Conservation (phyloP, 2,888 invertebrate species). For the Epistrophe eligans region DNA sequence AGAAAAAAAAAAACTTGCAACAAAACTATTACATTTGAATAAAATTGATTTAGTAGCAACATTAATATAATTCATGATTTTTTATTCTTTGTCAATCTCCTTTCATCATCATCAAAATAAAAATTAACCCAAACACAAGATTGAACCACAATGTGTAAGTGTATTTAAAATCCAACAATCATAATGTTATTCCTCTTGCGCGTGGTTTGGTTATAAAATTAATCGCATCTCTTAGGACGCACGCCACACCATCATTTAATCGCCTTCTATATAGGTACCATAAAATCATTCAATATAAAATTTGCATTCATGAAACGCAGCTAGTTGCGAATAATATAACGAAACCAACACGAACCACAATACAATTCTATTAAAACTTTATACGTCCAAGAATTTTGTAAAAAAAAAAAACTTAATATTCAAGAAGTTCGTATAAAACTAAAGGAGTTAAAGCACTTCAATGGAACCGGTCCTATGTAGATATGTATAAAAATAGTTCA, state of each 20-base stretch:
- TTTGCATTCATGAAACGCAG: constrained; percentile 53
- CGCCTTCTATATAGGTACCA: background rate
- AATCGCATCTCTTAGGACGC: constrained; percentile 58
- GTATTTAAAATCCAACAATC: background rate
- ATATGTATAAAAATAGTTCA: constrained; percentile 53
- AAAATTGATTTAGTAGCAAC: too few relatives aligned
- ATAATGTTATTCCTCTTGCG: constrained; percentile 52
- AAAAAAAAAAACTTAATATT: constrained; percentile 35
- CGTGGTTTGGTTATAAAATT: constrained; percentile 52
- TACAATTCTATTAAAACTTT: background rate
- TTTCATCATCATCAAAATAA: constrained; percentile 49
- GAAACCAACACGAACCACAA: background rate
- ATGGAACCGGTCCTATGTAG: constrained; percentile 38
- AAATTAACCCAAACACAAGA: background rate
- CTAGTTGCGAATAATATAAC: background rate
- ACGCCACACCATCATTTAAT: constrained; percentile 26
- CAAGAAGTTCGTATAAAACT: constrained; percentile 21
- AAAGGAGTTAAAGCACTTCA: background rate
- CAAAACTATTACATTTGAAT: too few relatives aligned
- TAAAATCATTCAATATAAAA: constrained; percentile 8
- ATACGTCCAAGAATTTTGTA: constrained; percentile 37
- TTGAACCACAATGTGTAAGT: constrained; percentile 11
- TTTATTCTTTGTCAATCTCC: constrained; percentile 34
- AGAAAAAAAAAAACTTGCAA: too few relatives aligned
- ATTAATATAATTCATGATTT: constrained; percentile 48